A percentile compares a stretch with the other conserved stretches of the same genome.
Conservation (phyloP, 2,888 invertebrate species). For the Cryptophagus acutangulus region DNA sequence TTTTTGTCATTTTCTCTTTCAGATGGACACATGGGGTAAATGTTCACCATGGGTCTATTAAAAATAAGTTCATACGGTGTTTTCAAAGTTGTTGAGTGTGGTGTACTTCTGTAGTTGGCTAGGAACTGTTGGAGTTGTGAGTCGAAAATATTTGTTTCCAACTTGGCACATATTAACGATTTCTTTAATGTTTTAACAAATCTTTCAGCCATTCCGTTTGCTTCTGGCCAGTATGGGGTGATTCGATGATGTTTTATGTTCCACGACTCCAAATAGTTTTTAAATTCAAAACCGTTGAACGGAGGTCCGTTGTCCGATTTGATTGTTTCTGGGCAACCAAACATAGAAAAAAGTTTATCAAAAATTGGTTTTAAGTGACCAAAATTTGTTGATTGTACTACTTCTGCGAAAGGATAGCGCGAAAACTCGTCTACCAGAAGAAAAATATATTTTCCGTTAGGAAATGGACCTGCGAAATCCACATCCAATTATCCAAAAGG, state of each 20-base stretch:
- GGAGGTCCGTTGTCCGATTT: conserved; percentile 20
- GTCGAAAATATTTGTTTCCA: background rate
- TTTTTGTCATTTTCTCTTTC: conserved; percentile 3
- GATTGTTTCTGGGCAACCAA: conserved; percentile 11
- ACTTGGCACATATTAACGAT: background rate
- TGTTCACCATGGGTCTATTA: conserved; percentile 12
- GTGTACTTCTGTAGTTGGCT: conserved; percentile 13
- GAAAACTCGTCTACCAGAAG: conserved; percentile 17
- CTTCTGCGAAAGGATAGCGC: conserved; percentile 13
- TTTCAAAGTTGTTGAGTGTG: conserved; percentile 8
- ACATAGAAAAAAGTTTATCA: conserved; percentile 11
- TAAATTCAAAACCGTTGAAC: conserved; percentile 16
- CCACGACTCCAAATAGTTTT: conserved; percentile 7
- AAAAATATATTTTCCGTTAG: conserved; percentile 14
- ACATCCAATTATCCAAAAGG: conserved; percentile 14
- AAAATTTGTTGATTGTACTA: conserved; percentile 15
- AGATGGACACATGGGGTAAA: too few species aligned
- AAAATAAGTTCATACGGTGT: conserved; percentile 11
- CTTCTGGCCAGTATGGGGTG: conserved; percentile 23
- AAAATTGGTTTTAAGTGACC: conserved; percentile 9
- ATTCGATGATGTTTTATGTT: conserved; percentile 17
- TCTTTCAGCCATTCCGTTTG: conserved; percentile 21
- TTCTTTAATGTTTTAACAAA: conserved; percentile 18
- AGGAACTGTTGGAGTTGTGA: conserved; percentile 4
- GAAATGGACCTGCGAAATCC: conserved; percentile 17